Evolutionary conservation across 35 echinoderm and acorn worm species (phyloP), one percentile per base, ranked within the genome.

Genomic region (Anneissia japonica): DNA sequence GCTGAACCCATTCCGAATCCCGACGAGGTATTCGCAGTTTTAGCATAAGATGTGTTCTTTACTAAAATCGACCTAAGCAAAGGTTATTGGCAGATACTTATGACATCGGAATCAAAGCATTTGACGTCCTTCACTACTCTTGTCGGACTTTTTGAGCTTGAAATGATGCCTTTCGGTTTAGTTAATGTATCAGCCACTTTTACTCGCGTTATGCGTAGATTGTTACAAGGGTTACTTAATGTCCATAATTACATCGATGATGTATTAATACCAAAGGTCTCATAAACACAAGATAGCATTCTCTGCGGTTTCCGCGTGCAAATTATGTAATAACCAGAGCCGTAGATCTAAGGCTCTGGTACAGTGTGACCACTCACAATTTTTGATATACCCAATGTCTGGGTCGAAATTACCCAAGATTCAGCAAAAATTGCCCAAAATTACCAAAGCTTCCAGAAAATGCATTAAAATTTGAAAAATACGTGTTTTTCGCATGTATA

Each of bases 221-320:
- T 77, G 33, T 37, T 77, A 23, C 35, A 35, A 16, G 75, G 31
- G 31, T 3, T 77, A 32, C 3, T 11, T 3, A 1, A 26, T 75
- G 73, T 75, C 3, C 14, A 81, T 28, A 88, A 88, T 81, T 81
- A 81, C 32, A 83, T 89, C 19, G 88, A 89, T 28, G 38, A 89
- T 73, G 77, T 89, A 31, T 21, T 89, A 16, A 82, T 89, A 30
- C 72, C n/a, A n/a, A n/a, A n/a, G n/a, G n/a, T n/a, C n/a, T n/a
- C n/a, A n/a, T n/a, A n/a, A n/a, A n/a, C n/a, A n/a, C n/a, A n/a
- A n/a, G n/a, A n/a, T n/a, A n/a, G n/a, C n/a, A n/a, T n/a, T n/a
- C n/a, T n/a, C n/a, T n/a, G n/a, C n/a, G n/a, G n/a, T n/a, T n/a
- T n/a, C n/a, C n/a, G n/a, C n/a, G n/a, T n/a, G n/a, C n/a, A n/a